A percentile compares a stretch with the other conserved stretches of the same genome.
phyloP scores from a whole-genome alignment of 1,140 invertebrate species.

The Mizuhopecten yessoensis region DNA sequence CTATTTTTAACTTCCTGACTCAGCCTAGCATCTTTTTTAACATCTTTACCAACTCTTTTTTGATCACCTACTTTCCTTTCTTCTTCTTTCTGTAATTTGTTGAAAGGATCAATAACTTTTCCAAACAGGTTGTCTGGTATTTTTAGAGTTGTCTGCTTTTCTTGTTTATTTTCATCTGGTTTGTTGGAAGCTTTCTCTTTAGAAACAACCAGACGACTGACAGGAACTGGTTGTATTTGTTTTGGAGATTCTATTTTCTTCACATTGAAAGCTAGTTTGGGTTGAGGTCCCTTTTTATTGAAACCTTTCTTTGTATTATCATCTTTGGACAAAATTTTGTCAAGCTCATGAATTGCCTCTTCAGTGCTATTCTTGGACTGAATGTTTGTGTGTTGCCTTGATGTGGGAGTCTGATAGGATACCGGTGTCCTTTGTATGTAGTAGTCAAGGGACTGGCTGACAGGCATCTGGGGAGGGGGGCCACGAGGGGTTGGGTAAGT shows the following conservation, averaged over 20 bases:
- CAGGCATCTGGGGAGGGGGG: background rate
- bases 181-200: background rate
- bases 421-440: background rate
- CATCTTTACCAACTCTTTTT: background rate
- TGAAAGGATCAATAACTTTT: background rate
- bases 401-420: background rate
- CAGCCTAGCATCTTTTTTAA: background rate
- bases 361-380: background rate
- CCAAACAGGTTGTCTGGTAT: background rate
- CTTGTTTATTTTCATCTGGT: background rate
- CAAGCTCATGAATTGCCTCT: background rate
- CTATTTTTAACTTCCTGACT: background rate
- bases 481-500: background rate
- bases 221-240: background rate
- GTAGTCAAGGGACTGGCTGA: slow-evolving; percentile 11
- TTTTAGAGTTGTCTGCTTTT: background rate
- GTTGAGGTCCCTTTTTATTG: slow-evolving; percentile 10
- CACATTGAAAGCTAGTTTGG: background rate
- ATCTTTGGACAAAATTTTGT: slow-evolving; percentile 1
- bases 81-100: background rate
- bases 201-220: background rate
- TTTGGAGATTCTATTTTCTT: slow-evolving; percentile 17
- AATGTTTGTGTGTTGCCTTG: background rate
- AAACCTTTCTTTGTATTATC: background rate
- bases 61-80: background rate